Evolutionary conservation across 2,888 invertebrate genomes (phyloP).

Genomic region (Noctua comes): DNA sequence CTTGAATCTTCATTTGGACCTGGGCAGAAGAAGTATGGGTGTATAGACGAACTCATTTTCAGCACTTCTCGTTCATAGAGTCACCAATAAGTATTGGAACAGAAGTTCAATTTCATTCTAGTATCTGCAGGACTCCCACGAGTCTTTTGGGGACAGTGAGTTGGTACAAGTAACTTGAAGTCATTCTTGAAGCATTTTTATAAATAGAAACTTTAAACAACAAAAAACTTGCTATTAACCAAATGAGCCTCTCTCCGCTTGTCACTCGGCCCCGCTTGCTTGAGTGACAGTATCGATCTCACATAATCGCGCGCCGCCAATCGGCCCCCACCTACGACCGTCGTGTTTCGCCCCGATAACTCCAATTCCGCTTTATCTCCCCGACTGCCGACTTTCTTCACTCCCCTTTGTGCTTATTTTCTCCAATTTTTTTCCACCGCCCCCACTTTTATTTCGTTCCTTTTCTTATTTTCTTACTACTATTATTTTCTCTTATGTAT

Average conservation of each 20-base stretch:
- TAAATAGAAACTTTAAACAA: background rate
- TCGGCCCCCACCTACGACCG: constrained; percentile 82
- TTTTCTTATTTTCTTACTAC: constrained; percentile 86
- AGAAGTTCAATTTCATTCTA: background rate
- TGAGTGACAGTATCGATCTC: constrained; percentile 90
- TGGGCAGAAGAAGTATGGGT: background rate
- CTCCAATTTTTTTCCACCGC: constrained; percentile 86
- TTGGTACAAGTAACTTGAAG: background rate
- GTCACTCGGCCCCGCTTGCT: constrained; percentile 62
- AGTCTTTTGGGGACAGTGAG: background rate
- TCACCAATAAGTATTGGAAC: background rate
- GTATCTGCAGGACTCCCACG: no score
- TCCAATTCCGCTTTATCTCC: constrained; percentile 90
- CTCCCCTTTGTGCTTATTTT: constrained; percentile 90
- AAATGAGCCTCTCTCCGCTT: constrained; percentile 50
- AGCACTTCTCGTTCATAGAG: background rate
- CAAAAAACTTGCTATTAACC: background rate
- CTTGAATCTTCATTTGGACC: background rate
- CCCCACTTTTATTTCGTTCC: constrained; percentile 87
- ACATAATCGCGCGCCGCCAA: constrained; percentile 85
- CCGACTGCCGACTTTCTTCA: constrained; percentile 85
- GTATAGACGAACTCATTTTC: background rate
- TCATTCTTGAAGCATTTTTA: background rate
- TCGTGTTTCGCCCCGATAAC: constrained; percentile 88
- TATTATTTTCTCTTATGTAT: constrained; percentile 90